Evolutionary conservation across 2,113 vertebrate species (phyloP).

Genomic region (Poeciliopsis retropinna): DNA sequence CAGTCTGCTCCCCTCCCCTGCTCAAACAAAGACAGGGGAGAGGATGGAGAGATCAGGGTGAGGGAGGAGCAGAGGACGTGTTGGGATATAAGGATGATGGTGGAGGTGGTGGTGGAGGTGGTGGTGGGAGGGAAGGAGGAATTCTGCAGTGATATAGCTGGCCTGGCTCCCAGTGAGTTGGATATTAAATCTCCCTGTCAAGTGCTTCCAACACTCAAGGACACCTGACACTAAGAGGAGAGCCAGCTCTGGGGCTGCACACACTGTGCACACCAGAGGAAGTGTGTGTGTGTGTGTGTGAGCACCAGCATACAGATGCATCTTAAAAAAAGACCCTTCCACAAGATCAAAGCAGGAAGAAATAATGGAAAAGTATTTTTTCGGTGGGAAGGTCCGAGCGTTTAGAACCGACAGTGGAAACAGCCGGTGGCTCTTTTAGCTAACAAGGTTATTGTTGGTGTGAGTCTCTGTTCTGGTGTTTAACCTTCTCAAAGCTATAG

Average conservation of each 20-base stretch:
- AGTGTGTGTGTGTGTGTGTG: neutral
- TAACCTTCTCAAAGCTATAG: conserved; percentile 62
- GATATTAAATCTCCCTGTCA: conserved; percentile 94
- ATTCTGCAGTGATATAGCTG: conserved; percentile 88
- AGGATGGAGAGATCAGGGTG: conserved; percentile 83
- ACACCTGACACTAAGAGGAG: conserved; percentile 75
- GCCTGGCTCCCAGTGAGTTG: conserved; percentile 85
- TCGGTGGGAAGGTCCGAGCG: neutral
- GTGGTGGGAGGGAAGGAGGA: conserved; percentile 42
- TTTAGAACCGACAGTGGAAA: conserved; percentile 25
- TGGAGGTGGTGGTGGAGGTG: conserved; percentile 21
- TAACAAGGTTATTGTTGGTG: conserved; percentile 39
- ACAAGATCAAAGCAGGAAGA: conserved; percentile 19
- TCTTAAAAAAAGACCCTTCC: neutral
- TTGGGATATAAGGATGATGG: conserved; percentile 59
- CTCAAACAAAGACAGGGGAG: conserved; percentile 65
- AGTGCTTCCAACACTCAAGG: conserved; percentile 89
- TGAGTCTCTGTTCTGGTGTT: conserved; percentile 42
- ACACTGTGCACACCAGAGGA: conserved; percentile 33
- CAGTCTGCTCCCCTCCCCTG: conserved; percentile 46
- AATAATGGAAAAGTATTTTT: neutral
- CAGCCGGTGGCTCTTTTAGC: conserved; percentile 33
- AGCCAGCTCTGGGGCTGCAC: conserved; percentile 55
- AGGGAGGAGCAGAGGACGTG: conserved; percentile 66
- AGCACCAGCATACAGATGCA: conserved; percentile 26